Evolutionary conservation across 2,113 vertebrate genomes (phyloP), one percentile per base, ranked within the genome.

Genomic region (Hippolais icterina): DNA sequence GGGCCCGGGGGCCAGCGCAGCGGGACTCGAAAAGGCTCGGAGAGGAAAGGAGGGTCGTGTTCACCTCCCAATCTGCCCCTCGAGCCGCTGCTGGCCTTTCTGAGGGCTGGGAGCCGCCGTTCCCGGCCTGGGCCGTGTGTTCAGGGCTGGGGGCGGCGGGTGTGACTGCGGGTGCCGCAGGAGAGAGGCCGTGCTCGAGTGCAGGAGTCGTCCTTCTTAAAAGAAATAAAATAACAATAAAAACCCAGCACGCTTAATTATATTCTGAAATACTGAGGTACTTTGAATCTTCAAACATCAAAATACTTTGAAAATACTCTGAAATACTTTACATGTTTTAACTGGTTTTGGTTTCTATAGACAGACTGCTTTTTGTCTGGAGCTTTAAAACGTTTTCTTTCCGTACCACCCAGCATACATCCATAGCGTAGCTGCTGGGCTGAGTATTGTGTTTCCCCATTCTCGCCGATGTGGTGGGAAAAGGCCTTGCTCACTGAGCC

Each of bases 391-490:
- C 60, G 44, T 70, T 47, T 54, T 20, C 39, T 89, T 42, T 93
- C 75, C 41, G 56, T 69, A 12, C 33, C 86, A 17, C 50, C 64
- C 90, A 89, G 87, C 44, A 12, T 85, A 74, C 87, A 83, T 79
- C 53, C 61, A 54, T 8, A 28, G 41, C 9, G 2, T 21, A 47
- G 60, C 79, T 70, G 60, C 72, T 25, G 23, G 78, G 87, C 61
- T 42, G 42, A 68, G 78, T 61, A 81, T 74, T 95, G 87, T 92
- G 80, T 50, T 85, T 77, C 78, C 66, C 76, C 50, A 27, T 57
- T 72, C 68, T 66, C 44, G 35, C 68, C 82, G 16, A 49, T 80
- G 84, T 81, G 93, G 54, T 94, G 96, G 94, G 95, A 97, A 97
- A 95, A 84, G 82, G 71, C 78, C 95, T 44, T 39, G 60, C 61